phyloP scores from a whole-genome alignment of 37 sponge, comb jelly and placozoan genomes.

The Oscarella lobularis region DNA sequence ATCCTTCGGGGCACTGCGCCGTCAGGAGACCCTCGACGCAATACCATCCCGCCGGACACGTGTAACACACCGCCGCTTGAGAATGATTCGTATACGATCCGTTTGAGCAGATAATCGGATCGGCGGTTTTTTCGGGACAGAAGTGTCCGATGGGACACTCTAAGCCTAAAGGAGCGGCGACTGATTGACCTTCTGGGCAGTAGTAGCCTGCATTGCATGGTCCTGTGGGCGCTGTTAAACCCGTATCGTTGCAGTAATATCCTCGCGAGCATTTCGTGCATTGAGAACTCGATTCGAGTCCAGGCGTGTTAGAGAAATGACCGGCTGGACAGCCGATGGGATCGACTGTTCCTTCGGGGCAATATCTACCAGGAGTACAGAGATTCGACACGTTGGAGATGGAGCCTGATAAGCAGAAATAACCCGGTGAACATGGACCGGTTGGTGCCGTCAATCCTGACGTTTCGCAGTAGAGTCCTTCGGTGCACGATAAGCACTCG shows the following conservation, averaged over 20 bases:
- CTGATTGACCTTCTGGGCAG: constrained; percentile 13
- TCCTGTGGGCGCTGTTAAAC: constrained; percentile 12
- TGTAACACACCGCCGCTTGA: neutral
- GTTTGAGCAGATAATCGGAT: constrained; percentile 9
- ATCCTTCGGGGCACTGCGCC: constrained; percentile 22
- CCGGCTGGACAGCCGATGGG: neutral
- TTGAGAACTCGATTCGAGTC: neutral
- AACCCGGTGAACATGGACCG: constrained; percentile 15
- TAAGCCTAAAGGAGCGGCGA: neutral
- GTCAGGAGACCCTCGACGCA: constrained; percentile 1
- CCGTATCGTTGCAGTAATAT: constrained; percentile 18
- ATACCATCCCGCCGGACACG: neutral
- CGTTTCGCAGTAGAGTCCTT: constrained; percentile 18
- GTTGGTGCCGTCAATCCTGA: constrained; percentile 8
- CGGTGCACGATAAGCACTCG: constrained; percentile 15
- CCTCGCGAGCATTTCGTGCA: constrained; percentile 18
- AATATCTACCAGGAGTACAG: neutral
- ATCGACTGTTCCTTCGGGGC: neutral
- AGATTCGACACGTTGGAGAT: neutral
- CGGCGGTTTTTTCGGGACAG: constrained; percentile 15
- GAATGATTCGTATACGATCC: constrained; percentile 4
- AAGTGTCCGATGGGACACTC: constrained; percentile 25
- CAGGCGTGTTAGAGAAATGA: neutral
- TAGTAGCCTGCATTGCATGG: constrained; percentile 17
- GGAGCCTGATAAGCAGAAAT: constrained; percentile 2